Base-by-base conservation (phyloP, 2,888 invertebrate genomes). In the Heliconius ethilla region DNA sequence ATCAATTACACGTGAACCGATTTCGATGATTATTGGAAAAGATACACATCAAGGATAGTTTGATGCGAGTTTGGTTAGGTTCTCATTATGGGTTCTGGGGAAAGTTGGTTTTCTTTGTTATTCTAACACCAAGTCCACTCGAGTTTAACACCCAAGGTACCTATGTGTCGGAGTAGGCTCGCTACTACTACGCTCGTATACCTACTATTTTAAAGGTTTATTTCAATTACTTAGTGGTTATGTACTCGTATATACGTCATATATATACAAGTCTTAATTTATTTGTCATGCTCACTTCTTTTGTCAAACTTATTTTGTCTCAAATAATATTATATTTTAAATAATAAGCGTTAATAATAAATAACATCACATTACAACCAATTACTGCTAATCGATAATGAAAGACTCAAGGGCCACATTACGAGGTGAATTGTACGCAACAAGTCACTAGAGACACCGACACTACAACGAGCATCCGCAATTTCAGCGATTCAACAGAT, bases 391-490 rank as follows among this genome's bases (percentile, higher is more conserved):
- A 40, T 37, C 45, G 37, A 65, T 37, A 65, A 65, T 29, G 40
- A 63, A 40, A 51, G 27, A 11, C 62, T 29, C 63, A 74, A 65
- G 37, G 40, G 74, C 27, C 74, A 25, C 40, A 74, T 63, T 63
- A 40, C 63, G 15, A 74, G 6, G 40, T 63, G 74, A 74, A 63
- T 63, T 22, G 40, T 63, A 74, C 45, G 74, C 74, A 74, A 74
- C 74, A 74, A 74, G 74, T 74, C 74, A 63, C 63, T 29, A 45
- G 40, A 40, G 40, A 27, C 63, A 74, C 63, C 22, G n/a, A n/a
- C n/a, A n/a, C n/a, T 63, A 63, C 62, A 74, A 33, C 72, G 33
- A 72, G 37, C 37, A 37, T 33, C 59, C 72, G 15, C 59, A 25
- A n/a, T 33, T 33, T 25, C 59, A 59, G 33, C 55, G 55, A 59